Evolutionary conservation across 1,140 invertebrate species (phyloP).

Genomic region (Papilio machaon): DNA sequence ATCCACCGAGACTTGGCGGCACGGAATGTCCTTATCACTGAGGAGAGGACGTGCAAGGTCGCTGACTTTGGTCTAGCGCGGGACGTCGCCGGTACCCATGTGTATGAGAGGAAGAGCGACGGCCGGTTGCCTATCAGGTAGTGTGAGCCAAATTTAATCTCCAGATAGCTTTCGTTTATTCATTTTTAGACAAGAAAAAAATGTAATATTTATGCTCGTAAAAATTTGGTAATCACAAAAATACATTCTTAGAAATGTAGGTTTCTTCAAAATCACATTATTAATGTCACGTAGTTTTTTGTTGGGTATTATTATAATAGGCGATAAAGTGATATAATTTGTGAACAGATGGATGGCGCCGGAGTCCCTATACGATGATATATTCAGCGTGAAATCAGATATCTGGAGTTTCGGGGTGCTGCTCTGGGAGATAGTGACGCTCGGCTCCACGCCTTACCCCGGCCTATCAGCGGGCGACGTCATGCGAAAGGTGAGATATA

Average conservation of each 20-base stretch:
- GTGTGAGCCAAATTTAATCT: background rate
- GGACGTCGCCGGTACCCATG: slow-evolving; percentile 90
- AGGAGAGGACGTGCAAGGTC: slow-evolving; percentile 95
- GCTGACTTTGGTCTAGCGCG: slow-evolving; percentile 97
- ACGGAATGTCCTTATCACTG: slow-evolving; percentile 93
- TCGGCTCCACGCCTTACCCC: slow-evolving; percentile 95
- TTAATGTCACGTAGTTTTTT: background rate
- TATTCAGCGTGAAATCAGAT: slow-evolving; percentile 95
- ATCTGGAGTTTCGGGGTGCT: slow-evolving; percentile 97
- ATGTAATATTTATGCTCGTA: too few relatives aligned
- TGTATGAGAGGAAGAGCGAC: slow-evolving; percentile 96
- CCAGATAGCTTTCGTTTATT: background rate
- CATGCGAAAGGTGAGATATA: slow-evolving; percentile 85
- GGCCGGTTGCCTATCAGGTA: slow-evolving; percentile 86
- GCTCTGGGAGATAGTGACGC: slow-evolving; percentile 96
- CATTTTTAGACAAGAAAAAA: background rate
- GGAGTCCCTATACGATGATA: slow-evolving; percentile 95
- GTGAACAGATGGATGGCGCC: slow-evolving; percentile 94
- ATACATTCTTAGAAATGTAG: too few relatives aligned
- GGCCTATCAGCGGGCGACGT: slow-evolving; percentile 92
- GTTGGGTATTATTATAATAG: background rate
- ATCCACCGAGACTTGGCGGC: slow-evolving; percentile 96
- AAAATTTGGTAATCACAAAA: too few relatives aligned
- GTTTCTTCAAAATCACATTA: background rate
- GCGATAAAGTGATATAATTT: slow-evolving; percentile 20